Percentiles rank a stretch among this genome's conserved stretches.
Evolutionary conservation across 1,140 invertebrate species (phyloP).

Genomic region (Drosophila truncata): DNA sequence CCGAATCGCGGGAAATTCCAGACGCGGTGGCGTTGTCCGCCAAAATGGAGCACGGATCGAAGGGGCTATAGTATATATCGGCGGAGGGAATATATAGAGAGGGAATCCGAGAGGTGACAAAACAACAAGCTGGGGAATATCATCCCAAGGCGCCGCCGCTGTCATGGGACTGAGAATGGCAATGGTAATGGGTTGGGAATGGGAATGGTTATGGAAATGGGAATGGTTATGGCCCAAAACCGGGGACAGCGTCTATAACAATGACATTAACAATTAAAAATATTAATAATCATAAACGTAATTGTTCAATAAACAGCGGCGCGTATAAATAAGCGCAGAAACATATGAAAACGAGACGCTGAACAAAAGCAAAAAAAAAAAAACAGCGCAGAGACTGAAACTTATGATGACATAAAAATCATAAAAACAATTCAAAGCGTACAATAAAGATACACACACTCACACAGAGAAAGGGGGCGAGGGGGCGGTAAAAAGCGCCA

Average conservation of each 20-base stretch:
- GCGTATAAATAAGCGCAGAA: constrained; percentile 74
- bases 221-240: constrained; percentile 43
- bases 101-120: constrained; percentile 20
- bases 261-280: constrained; percentile 82
- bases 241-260: constrained; percentile 68
- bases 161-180: constrained; percentile 41
- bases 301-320: constrained; percentile 78
- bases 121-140: constrained; percentile 16
- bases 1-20: constrained; percentile 45
- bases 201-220: constrained; percentile 34
- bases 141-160: constrained; percentile 43
- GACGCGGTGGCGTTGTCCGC: constrained; percentile 54
- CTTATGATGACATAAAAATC: constrained; percentile 84
- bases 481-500: constrained; percentile 46
- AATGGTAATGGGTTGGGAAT: constrained; percentile 33
- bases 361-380: constrained; percentile 49
- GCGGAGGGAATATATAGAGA: constrained; percentile 8
- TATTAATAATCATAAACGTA: constrained; percentile 82
- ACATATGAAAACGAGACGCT: constrained; percentile 68
- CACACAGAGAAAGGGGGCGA: constrained; percentile 16
- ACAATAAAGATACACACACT: constrained; percentile 75
- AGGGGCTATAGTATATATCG: constrained; percentile 11
- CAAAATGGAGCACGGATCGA: constrained; percentile 21
- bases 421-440: constrained; percentile 83
- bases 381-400: constrained; percentile 65